A percentile compares a stretch with the other conserved stretches of the same genome.
Evolutionary conservation across 30 jellyfish, hydroid and myxozoan species (phyloP).

Genomic region (Nemopilema nomurai): DNA sequence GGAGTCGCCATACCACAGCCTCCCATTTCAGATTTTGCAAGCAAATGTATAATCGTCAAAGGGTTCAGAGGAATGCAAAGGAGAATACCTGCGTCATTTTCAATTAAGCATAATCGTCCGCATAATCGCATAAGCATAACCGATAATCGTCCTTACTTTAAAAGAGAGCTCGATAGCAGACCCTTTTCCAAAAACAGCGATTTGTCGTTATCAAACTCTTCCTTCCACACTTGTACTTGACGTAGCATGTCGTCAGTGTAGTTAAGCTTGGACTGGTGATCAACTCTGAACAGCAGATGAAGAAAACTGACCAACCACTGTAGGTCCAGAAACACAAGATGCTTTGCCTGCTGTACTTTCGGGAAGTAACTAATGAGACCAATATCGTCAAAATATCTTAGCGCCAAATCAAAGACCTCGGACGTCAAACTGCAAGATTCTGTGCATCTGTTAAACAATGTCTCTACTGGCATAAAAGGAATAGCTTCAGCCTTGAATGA

Average conservation of each 20-base stretch:
- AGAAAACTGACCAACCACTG: slow-evolving; percentile 62
- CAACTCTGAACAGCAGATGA: slow-evolving; percentile 71
- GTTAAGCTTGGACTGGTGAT: slow-evolving; percentile 24
- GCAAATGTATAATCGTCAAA: too few relatives aligned
- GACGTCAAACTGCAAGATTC: slow-evolving; percentile 6
- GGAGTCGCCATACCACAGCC: too few relatives aligned
- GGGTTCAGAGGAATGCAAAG: background rate
- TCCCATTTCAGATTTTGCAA: too few relatives aligned
- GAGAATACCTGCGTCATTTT: background rate
- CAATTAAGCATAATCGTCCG: background rate
- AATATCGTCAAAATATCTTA: slow-evolving; percentile 69
- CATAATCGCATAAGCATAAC: background rate
- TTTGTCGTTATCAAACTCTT: slow-evolving; percentile 58
- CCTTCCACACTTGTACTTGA: slow-evolving; percentile 11
- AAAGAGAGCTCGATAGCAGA: slow-evolving; percentile 35
- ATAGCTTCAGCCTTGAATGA: slow-evolving; percentile 13
- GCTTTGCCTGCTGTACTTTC: slow-evolving; percentile 10
- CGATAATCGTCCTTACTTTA: slow-evolving; percentile 48
- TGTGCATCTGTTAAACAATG: slow-evolving; percentile 1
- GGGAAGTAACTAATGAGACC: slow-evolving; percentile 64
- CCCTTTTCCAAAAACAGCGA: slow-evolving; percentile 45
- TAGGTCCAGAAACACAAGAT: slow-evolving; percentile 69
- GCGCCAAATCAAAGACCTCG: slow-evolving; percentile 42
- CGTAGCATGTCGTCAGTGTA: slow-evolving; percentile 19
- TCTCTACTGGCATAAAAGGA: slow-evolving; percentile 50